These are phyloP conservation scores for Harpegnathos saltator DNA, from an alignment of 1,140 invertebrate genomes.

Conservation along the genomic window DNA sequence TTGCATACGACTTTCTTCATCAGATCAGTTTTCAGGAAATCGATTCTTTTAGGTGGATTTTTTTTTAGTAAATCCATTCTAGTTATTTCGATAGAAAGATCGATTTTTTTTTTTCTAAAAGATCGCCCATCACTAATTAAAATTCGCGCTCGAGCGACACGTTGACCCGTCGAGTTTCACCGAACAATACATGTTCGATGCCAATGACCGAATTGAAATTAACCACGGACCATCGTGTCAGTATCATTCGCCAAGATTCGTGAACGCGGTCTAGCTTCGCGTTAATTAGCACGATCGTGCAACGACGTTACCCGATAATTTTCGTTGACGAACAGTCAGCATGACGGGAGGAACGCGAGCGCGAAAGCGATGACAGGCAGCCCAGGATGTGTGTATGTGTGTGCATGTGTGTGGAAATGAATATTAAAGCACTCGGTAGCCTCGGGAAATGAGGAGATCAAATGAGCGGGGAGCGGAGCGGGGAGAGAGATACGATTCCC, in stretches of 20 bases:
- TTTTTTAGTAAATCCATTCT: too few relatives aligned
- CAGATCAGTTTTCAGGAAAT: too few relatives aligned
- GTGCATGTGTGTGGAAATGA: constrained; percentile 4
- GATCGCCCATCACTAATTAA: too few relatives aligned
- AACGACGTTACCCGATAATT: not conserved
- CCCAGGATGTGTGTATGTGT: not conserved
- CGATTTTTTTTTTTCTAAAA: too few relatives aligned
- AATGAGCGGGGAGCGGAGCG: not conserved
- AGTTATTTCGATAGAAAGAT: too few relatives aligned
- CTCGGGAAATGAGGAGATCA: constrained; percentile 32
- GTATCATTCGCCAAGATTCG: not conserved
- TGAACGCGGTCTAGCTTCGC: not conserved
- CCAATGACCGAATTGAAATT: constrained; percentile 1
- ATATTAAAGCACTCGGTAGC: constrained; percentile 35
- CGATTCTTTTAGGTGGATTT: too few relatives aligned
- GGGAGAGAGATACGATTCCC: not conserved
- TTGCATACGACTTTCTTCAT: too few relatives aligned
- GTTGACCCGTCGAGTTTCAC: too few relatives aligned
- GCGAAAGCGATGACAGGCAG: not conserved
- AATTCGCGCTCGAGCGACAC: too few relatives aligned
- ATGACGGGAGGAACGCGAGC: not conserved
- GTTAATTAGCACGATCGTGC: constrained; percentile 16
- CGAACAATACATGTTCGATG: not conserved
- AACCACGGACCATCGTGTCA: not conserved
- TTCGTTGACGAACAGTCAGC: not conserved